Conservation (phyloP, 1,140 invertebrate genomes). For the Orius insidiosus region DNA sequence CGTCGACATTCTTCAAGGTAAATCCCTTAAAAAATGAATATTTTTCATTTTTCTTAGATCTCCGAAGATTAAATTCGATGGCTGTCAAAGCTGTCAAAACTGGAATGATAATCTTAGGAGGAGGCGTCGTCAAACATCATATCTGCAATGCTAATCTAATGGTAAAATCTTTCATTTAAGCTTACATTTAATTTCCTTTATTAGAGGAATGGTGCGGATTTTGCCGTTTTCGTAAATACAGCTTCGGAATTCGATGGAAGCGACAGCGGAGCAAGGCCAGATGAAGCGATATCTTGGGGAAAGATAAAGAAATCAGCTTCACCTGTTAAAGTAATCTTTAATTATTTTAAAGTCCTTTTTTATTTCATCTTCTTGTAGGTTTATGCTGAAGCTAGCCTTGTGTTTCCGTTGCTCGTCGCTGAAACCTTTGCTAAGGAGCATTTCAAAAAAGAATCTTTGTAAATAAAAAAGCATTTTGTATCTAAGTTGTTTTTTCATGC, state of each 20-base stretch:
- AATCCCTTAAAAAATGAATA: constrained; percentile 4
- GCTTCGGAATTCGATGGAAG: constrained; percentile 95
- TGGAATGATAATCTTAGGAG: constrained; percentile 95
- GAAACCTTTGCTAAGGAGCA: constrained; percentile 65
- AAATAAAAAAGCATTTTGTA: too few relatives aligned
- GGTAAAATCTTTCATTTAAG: constrained; percentile 30
- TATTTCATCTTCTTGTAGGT: constrained; percentile 41
- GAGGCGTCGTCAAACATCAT: constrained; percentile 96
- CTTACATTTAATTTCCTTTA: background rate
- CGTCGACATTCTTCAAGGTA: constrained; percentile 82
- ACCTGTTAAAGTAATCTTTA: constrained; percentile 90
- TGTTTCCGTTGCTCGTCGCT: constrained; percentile 87
- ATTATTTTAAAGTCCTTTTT: too few relatives aligned
- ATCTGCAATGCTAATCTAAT: constrained; percentile 96
- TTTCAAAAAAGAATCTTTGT: constrained; percentile 4
- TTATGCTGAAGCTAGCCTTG: constrained; percentile 84
- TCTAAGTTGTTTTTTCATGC: too few relatives aligned
- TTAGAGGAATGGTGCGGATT: constrained; percentile 94
- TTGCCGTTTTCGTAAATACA: constrained; percentile 92
- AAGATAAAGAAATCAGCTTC: constrained; percentile 79
- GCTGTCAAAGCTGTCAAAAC: constrained; percentile 84
- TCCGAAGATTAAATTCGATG: constrained; percentile 79
- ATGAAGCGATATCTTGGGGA: constrained; percentile 98
- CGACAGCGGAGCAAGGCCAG: constrained; percentile 91
- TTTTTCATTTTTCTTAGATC: constrained; percentile 46